Evolutionary conservation across 1,140 invertebrate genomes (phyloP).

Genomic region (Aphelenchoides avenae): DNA sequence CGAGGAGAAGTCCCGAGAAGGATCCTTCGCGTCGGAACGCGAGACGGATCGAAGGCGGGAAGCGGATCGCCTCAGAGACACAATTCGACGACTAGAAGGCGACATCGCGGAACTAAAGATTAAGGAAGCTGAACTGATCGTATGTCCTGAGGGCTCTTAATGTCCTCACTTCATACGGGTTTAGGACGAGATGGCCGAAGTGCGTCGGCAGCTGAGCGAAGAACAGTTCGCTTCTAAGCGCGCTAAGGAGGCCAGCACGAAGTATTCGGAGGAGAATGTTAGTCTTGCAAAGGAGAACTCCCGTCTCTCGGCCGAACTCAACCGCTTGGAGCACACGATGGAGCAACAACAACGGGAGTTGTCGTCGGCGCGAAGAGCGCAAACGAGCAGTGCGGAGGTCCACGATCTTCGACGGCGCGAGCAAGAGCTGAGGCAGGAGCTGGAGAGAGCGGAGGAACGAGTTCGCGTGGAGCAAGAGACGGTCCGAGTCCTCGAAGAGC

Average conservation of each 20-base stretch:
- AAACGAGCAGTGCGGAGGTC: conserved; percentile 5
- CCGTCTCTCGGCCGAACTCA: conserved; percentile 13
- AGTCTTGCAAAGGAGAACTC: conserved; percentile 28
- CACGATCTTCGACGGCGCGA: background rate
- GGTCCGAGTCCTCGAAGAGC: background rate
- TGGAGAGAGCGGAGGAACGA: conserved; percentile 24
- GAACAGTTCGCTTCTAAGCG: conserved; percentile 18
- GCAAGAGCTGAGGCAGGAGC: conserved; percentile 21
- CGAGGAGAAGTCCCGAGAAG: background rate
- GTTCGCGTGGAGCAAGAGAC: conserved; percentile 22
- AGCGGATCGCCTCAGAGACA: background rate
- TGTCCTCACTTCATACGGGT: background rate
- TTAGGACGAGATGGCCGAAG: conserved; percentile 27
- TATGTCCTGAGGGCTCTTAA: background rate
- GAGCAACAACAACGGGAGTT: conserved; percentile 28
- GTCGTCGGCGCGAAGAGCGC: background rate
- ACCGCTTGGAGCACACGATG: conserved; percentile 13
- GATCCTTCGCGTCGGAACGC: too few relatives aligned
- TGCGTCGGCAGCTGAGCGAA: conserved; percentile 28
- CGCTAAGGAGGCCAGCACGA: conserved; percentile 16
- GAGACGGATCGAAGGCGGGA: background rate
- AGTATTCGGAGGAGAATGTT: conserved; percentile 23
- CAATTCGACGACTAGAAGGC: conserved; percentile 11
- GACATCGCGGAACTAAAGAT: conserved; percentile 1
- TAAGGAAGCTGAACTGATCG: background rate